These are phyloP conservation scores for Etheostoma nigrum DNA, from an alignment of 2,797 vertebrate genomes.

Conservation along the genomic window DNA sequence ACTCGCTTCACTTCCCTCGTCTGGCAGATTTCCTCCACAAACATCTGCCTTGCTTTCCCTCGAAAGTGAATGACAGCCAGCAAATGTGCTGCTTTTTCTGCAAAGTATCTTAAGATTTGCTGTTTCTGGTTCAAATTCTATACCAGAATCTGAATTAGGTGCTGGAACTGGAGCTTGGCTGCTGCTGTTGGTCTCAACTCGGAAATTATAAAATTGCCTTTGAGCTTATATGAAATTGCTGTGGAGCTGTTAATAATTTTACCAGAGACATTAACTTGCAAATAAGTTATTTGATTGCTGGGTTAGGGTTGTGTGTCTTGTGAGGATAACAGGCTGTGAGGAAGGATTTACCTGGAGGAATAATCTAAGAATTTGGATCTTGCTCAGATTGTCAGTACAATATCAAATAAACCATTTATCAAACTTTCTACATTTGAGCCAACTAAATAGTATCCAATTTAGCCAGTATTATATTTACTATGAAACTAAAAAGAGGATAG, in stretches of 20 bases:
- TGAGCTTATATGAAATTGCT: constrained; percentile 47
- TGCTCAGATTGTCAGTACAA: constrained; percentile 7
- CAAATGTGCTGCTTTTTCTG: constrained; percentile 57
- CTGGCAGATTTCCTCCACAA: constrained; percentile 62
- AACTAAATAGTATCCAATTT: constrained; percentile 6
- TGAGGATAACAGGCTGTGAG: constrained; percentile 24
- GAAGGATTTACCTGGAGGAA: constrained; percentile 30
- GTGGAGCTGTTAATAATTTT: constrained; percentile 30
- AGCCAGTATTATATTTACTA: constrained; percentile 35
- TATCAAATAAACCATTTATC: constrained; percentile 25
- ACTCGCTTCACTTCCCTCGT: constrained; percentile 56
- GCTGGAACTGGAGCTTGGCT: constrained; percentile 14
- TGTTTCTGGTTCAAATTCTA: constrained; percentile 42
- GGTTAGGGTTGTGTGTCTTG: constrained; percentile 14
- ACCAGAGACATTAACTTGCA: constrained; percentile 27
- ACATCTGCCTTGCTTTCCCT: constrained; percentile 62
- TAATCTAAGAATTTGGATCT: constrained; percentile 31
- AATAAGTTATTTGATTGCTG: constrained; percentile 33
- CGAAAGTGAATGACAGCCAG: constrained; percentile 41
- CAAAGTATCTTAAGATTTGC: constrained; percentile 32
- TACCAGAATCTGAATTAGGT: constrained; percentile 47
- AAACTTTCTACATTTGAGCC: constrained; percentile 27
- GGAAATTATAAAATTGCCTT: constrained; percentile 47
- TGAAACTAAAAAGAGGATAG: constrained; percentile 30
- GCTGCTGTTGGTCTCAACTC: constrained; percentile 11